Conservation (phyloP, 2,888 invertebrate species). For the Brenthis hecate region DNA sequence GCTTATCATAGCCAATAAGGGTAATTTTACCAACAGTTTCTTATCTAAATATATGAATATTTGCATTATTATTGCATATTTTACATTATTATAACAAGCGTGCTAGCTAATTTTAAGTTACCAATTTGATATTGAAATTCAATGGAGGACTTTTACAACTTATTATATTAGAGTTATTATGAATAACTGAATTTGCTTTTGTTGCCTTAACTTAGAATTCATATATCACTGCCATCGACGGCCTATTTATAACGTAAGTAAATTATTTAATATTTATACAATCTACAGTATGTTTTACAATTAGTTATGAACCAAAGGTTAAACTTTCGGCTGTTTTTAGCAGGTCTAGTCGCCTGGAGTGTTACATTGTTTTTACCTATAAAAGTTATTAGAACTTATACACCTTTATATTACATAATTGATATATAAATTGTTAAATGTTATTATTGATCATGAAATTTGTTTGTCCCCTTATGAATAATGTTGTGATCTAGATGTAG, state of each 20-base stretch:
- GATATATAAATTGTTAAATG: constrained; percentile 21
- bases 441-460: constrained; percentile 11
- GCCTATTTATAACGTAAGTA: constrained; percentile 57
- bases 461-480: constrained; percentile 13
- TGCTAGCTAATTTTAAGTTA: constrained; percentile 10
- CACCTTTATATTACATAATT: constrained; percentile 37
- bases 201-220: constrained; percentile 2
- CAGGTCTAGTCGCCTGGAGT: constrained; percentile 70
- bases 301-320: constrained; percentile 75
- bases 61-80: constrained; percentile 1
- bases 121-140: constrained; percentile 4
- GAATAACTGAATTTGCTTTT: constrained; percentile 6
- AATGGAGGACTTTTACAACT: too few species aligned
- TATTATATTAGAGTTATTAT: neutral
- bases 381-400: constrained; percentile 18
- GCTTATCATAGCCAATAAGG: constrained; percentile 21
- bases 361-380: constrained; percentile 61
- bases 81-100: neutral
- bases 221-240: constrained; percentile 64
- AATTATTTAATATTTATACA: constrained; percentile 44
- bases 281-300: constrained; percentile 43
- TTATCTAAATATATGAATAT: too few species aligned
- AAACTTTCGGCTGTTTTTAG: constrained; percentile 65
- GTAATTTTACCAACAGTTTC: constrained; percentile 2
- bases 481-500: constrained; percentile 25